Conservation (phyloP, 2,888 invertebrate genomes). For the Diaperis boleti region DNA sequence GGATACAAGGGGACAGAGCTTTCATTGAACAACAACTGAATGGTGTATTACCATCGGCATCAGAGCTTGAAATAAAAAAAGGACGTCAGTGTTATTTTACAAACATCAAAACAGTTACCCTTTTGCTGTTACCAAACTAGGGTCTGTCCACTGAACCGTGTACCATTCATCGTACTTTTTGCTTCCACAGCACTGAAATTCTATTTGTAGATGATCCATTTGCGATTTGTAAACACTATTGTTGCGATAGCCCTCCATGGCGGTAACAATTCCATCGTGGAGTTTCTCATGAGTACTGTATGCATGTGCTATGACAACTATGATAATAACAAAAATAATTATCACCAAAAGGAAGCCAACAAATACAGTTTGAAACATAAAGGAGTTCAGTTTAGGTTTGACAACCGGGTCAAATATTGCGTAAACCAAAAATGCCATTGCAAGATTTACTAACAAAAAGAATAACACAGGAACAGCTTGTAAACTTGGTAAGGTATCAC, state of each 20-base stretch:
- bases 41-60: conserved; percentile 68
- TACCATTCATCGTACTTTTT: conserved; percentile 75
- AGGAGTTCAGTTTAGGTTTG: conserved; percentile 49
- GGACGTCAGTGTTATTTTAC: conserved; percentile 2
- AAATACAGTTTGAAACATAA: conserved; percentile 53
- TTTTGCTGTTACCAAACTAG: conserved; percentile 60
- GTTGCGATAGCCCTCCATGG: conserved; percentile 71
- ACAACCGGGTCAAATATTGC: conserved; percentile 50
- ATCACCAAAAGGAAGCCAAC: conserved; percentile 46
- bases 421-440: conserved; percentile 51
- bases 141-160: conserved; percentile 71
- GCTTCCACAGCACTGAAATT: conserved; percentile 74
- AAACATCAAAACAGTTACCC: conserved; percentile 13
- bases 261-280: conserved; percentile 70
- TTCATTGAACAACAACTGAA: conserved; percentile 74
- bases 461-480: conserved; percentile 53
- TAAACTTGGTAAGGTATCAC: conserved; percentile 55
- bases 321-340: conserved; percentile 50
- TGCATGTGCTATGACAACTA: conserved; percentile 56
- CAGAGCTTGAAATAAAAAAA: conserved; percentile 29
- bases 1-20: conserved; percentile 71
- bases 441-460: conserved; percentile 53
- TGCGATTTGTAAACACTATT: conserved; percentile 70
- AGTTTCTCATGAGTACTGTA: conserved; percentile 54
- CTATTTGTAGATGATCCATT: conserved; percentile 72